Conservation (phyloP, 1,140 invertebrate genomes). For the Xylocopa sonorina region DNA sequence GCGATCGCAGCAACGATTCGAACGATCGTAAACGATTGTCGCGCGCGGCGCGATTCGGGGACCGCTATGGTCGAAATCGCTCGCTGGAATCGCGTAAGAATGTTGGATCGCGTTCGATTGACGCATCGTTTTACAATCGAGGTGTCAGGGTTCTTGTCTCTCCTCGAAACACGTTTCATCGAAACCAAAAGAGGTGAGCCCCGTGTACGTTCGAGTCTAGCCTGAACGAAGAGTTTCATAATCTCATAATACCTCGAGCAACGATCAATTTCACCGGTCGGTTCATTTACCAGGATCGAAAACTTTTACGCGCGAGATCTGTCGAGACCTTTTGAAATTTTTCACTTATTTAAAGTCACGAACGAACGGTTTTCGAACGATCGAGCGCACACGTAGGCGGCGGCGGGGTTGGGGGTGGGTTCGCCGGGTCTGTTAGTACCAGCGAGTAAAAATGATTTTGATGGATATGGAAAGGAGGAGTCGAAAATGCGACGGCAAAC, state of each 20-base stretch:
- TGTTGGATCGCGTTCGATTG: too few relatives aligned
- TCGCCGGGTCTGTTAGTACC: too few relatives aligned
- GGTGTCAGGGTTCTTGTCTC: too few relatives aligned
- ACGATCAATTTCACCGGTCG: not conserved
- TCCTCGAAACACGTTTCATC: too few relatives aligned
- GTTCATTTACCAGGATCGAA: not conserved
- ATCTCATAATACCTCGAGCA: too few relatives aligned
- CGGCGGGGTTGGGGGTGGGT: not conserved
- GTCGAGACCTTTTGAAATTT: not conserved
- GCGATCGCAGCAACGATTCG: not conserved
- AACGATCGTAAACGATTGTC: constrained; percentile 1
- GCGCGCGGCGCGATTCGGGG: not conserved
- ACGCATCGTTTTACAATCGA: too few relatives aligned
- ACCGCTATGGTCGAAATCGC: too few relatives aligned
- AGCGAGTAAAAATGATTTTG: constrained; percentile 26
- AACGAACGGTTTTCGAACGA: not conserved
- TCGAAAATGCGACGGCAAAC: constrained; percentile 29
- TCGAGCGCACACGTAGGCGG: not conserved
- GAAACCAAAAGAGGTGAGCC: too few relatives aligned
- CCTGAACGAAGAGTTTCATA: too few relatives aligned
- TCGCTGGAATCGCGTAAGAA: too few relatives aligned
- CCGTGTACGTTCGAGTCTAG: too few relatives aligned
- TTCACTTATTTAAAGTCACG: constrained; percentile 29
- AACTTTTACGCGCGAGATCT: not conserved
- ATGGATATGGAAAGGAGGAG: constrained; percentile 33